Evolutionary conservation across 2,797 vertebrate genomes (phyloP), one percentile per base, ranked within the genome.

Genomic region (Balearica regulorum): DNA sequence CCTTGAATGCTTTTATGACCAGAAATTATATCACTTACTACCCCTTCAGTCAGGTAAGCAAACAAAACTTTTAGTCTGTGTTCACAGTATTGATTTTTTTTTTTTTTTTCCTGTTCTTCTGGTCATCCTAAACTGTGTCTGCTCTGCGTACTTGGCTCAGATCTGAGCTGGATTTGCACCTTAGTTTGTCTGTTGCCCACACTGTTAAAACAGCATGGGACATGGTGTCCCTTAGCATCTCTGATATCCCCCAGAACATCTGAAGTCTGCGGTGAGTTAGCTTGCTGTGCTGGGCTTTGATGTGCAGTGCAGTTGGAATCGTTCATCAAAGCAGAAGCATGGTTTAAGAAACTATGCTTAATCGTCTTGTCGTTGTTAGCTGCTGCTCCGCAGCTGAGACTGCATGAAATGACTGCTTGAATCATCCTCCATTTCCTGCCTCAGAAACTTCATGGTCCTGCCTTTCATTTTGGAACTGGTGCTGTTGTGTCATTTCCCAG

Each of bases 371-470:
- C 1, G 76, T 54, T 90, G 92, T 88, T 90, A 64, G 90, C 85
- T 83, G 87, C 82, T 80, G 87, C 78, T 87, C 62, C 0, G 5
- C 78, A 83, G 96, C 91, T 91, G 90, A 93, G 91, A 21, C 91
- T 75, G 90, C 76, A 11, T 11, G 21, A 72, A 85, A 58, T 2
- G 79, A 73, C 87, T 16, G 94, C 89, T 82, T 35, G 33, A 61
- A 55, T 90, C 43, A 35, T 79, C 93, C 95, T 97, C 96, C 96
- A 96, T 97, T 97, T 97, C 96, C 96, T 96, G 95, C 93, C 54
- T 92, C 90, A 5, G 60, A 93, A 86, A 78, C 93, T 93, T 96
- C 35, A 1, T 94, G 86, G 92, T 84, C 92, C 93, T 95, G 90
- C 83, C 94, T 79, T 93, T 96, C 96, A 92, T 97, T 97, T 96